Base-by-base conservation (phyloP, 92 coral and sea anemone genomes). In the Siderastrea siderea region DNA sequence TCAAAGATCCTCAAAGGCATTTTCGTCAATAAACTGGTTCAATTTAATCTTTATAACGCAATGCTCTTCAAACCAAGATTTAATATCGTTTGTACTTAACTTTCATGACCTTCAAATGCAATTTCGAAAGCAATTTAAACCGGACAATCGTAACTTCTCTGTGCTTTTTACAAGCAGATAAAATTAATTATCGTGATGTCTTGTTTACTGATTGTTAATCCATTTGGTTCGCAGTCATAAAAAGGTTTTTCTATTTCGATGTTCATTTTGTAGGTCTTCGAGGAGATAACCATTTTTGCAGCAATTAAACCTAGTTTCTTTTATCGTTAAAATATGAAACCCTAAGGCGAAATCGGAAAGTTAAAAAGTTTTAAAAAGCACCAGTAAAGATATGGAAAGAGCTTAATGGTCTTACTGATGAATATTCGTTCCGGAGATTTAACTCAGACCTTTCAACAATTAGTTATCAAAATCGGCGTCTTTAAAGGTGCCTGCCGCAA, bases 81-180 rank as follows among this genome's bases (percentile, higher is more conserved):
- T 55, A 53, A 54, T 69, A n/a, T 68, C 44, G 65, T 47, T 70
- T 50, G 68, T 9, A 3, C 13, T 38, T 49, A 71, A 65, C 6
- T 51, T 16, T 48, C 14, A 62, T 49, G 48, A 65, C 6, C 26
- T 16, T 48, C 14, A 62, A 62, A n/a, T 49, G 58, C 58, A 70
- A 52, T 53, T 50, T 68, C 17, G 46, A 77, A 81, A 69, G 77
- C 86, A 81, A 54, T 51, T 80, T 80, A 11, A 80, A 66, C 43
- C 75, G 50, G 74, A 66, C 63, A 65, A 64, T 44, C 55, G 2
- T 49, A 61, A 8, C 54, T 71, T 5, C 3, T 61, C 49, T 50
- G 58, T 19, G n/a, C 3, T 53, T 53, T 50, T 74, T n/a, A 45
- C 52, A 12, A 47, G 46, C 65, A 81, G 44, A 43, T 49, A 16